Percentiles rank a stretch among this genome's conserved stretches.
Conservation (phyloP, 1,140 invertebrate genomes). For the Drosophila sucinea region DNA sequence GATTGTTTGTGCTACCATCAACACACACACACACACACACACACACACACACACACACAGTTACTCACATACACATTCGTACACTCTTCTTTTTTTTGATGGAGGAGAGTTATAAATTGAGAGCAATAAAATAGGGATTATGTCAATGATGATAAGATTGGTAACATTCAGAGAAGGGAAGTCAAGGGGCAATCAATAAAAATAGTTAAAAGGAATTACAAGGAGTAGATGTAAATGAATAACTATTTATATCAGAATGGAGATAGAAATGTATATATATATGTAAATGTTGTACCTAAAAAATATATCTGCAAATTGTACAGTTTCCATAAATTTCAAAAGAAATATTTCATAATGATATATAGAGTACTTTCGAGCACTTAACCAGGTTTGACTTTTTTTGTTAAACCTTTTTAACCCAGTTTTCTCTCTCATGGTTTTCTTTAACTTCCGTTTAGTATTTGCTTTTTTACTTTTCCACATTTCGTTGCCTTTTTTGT, state of each 20-base stretch:
- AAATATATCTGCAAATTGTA: too few relatives aligned
- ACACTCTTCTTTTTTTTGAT: not conserved
- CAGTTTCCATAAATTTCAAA: too few relatives aligned
- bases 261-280: too few relatives aligned
- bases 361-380: not conserved
- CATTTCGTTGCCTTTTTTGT: not conserved
- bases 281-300: too few relatives aligned
- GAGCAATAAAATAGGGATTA: conserved; percentile 7
- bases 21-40: not conserved
- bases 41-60: conserved; percentile 1
- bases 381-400: not conserved
- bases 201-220: too few relatives aligned
- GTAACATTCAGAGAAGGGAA: not conserved
- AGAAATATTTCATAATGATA: too few relatives aligned
- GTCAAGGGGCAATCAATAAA: not conserved
- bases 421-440: not conserved
- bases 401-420: not conserved
- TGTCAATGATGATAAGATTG: conserved; percentile 15
- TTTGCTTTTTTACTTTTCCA: not conserved
- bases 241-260: too few relatives aligned
- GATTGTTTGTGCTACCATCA: conserved; percentile 16
- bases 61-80: not conserved
- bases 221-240: too few relatives aligned
- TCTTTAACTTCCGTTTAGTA: not conserved
- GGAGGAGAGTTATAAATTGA: conserved; percentile 8